phyloP scores from a whole-genome alignment of 2,113 vertebrate species.

The Crotalus helleri region DNA sequence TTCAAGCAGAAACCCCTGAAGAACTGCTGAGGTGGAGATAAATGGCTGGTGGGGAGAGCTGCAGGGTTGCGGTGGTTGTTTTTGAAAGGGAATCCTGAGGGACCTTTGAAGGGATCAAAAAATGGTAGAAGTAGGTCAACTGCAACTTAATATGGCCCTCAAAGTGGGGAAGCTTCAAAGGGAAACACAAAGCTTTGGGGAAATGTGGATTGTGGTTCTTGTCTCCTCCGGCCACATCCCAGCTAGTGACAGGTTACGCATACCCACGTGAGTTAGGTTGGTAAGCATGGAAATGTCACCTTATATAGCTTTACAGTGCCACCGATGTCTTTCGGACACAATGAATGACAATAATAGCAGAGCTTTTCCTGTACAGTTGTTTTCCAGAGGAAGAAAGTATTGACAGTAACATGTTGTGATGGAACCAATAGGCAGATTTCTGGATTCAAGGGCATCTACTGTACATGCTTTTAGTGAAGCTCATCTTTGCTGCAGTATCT shows the following conservation, averaged over 20 bases:
- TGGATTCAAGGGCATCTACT: not conserved
- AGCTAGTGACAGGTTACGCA: not conserved
- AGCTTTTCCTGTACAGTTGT: not conserved
- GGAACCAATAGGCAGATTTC: not conserved
- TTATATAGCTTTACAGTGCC: not conserved
- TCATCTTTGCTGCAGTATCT: not conserved
- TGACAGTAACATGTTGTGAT: not conserved
- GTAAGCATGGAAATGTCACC: not conserved
- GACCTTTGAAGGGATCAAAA: not conserved
- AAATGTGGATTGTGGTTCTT: not conserved
- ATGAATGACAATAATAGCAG: not conserved
- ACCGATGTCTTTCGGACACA: not conserved
- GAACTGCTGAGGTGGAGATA: not conserved
- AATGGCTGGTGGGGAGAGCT: not conserved
- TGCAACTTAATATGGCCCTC: not conserved
- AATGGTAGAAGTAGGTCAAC: not conserved
- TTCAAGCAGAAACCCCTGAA: not conserved
- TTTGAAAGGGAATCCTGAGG: not conserved
- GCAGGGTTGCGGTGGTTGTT: not conserved
- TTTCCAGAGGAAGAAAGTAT: not conserved
- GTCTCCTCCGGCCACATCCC: not conserved
- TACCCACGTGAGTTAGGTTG: not conserved
- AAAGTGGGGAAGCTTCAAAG: not conserved
- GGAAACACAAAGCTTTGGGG: not conserved
- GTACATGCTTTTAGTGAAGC: not conserved